Evolutionary conservation across 2,888 invertebrate species (phyloP), one percentile per base, ranked within the genome.

Genomic region (Cartodere bifasciata): DNA sequence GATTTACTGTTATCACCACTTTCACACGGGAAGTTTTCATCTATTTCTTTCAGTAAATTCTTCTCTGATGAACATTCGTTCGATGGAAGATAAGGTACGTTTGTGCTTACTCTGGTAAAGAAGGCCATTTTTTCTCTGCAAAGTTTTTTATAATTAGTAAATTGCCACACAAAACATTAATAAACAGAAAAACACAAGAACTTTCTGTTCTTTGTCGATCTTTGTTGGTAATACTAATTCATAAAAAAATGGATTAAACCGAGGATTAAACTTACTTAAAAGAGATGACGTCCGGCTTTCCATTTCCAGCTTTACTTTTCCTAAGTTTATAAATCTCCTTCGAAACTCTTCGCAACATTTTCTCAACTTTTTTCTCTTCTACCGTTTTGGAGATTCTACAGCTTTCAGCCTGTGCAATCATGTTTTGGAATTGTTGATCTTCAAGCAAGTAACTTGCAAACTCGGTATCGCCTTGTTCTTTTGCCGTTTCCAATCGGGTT

Each of bases 101-200:
- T 76, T 16, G 76, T 60, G 47, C 80, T 83, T 40, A 77, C 73
- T 47, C 82, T 75, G 1, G 90, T 91, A 61, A 94, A 92, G 65
- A 92, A 94, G 23, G 90, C 88, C 81, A 94, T 91, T 64, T 92
- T 92, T 64, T 92, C 91, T 65, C 92, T 92, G 65, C 23, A 28
- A 17, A 17, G n/a, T 17, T 17, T 17, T n/a, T 23, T 16, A 29
- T 24, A 32, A 37, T 17, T 27, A 20, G 9, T 16, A 32, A 27
- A 21, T 17, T 28, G 3, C 20, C 22, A 29, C 22, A 28, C 12
- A 27, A 32, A 14, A 13, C 10, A 16, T 25, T 13, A 24, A 25
- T 17, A 22, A 10, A 16, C 13, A 24, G 26, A 26, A 21, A 23
- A 30, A 49, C 17, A 29, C 12, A 13, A 9, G 16, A 5, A 12